Evolutionary conservation across 2,888 invertebrate genomes (phyloP).

Genomic region (Stenchaetothrips biformis): DNA sequence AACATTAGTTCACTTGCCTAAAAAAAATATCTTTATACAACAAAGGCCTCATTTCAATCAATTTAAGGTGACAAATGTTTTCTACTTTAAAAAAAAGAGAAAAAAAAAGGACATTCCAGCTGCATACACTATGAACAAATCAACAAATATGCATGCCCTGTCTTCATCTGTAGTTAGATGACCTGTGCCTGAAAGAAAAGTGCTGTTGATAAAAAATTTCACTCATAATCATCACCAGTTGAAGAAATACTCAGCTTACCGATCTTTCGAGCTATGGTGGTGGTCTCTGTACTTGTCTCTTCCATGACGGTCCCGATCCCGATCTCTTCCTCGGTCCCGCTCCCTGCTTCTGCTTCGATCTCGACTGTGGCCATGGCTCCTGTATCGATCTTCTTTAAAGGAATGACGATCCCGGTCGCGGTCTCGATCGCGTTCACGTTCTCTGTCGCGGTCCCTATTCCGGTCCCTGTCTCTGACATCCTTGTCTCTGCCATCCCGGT

Average conservation of each 20-base stretch:
- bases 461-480: slow-evolving; percentile 36
- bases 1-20: background rate
- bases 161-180: background rate
- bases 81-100: background rate
- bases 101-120: background rate
- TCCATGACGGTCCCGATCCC: slow-evolving; percentile 30
- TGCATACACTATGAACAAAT: background rate
- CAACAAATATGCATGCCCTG: background rate
- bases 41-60: background rate
- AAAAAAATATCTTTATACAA: background rate
- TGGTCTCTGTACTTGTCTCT: slow-evolving; percentile 28
- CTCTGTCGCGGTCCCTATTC: slow-evolving; percentile 37
- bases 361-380: slow-evolving; percentile 34
- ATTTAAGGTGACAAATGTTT: background rate
- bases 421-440: slow-evolving; percentile 40
- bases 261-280: background rate
- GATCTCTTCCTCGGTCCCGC: slow-evolving; percentile 11
- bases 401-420: slow-evolving; percentile 34
- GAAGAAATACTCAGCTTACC: background rate
- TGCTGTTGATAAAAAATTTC: background rate
- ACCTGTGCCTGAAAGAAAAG: background rate
- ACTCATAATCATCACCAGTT: background rate
- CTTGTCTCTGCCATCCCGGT: slow-evolving; percentile 32
- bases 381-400: slow-evolving; percentile 31
- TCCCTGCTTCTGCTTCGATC: slow-evolving; percentile 30